phyloP scores from a whole-genome alignment of 2,797 vertebrate genomes.

The Phataginus tricuspis region DNA sequence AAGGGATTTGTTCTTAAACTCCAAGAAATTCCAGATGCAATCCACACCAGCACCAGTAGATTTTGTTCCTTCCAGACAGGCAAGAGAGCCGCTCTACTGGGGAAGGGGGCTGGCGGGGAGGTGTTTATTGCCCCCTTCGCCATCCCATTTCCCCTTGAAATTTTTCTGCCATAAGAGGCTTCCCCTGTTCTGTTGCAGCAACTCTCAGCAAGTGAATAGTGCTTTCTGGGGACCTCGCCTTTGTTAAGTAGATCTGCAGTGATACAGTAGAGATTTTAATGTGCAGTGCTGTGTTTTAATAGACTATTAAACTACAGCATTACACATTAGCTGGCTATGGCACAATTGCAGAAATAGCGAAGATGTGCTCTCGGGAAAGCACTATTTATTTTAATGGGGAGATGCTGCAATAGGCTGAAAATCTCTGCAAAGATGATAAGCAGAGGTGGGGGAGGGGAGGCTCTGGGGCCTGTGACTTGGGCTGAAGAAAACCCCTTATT shows the following conservation, averaged over 20 bases:
- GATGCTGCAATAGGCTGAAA: constrained; percentile 51
- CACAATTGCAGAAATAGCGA: constrained; percentile 74
- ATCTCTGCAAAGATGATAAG: not conserved
- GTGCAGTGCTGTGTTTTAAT: constrained; percentile 79
- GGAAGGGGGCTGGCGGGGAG: not conserved
- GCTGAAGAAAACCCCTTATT: not conserved
- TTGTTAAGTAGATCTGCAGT: constrained; percentile 75
- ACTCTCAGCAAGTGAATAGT: constrained; percentile 54
- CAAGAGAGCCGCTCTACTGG: not conserved
- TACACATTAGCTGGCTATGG: constrained; percentile 74
- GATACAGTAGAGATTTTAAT: constrained; percentile 73
- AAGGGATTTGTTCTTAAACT: constrained; percentile 57
- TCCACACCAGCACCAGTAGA: not conserved
- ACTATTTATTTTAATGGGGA: constrained; percentile 73
- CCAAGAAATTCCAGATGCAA: constrained; percentile 42
- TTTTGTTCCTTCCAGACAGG: not conserved
- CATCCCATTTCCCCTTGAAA: constrained; percentile 6
- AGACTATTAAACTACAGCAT: constrained; percentile 79
- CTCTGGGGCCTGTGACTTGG: rapidly evolving
- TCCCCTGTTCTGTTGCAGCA: constrained; percentile 44
- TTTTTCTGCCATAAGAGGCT: constrained; percentile 44
- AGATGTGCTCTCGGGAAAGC: constrained; percentile 75
- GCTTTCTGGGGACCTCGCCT: constrained; percentile 70
- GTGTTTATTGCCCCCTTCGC: not conserved
- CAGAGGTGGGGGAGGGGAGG: not conserved